phyloP scores from a whole-genome alignment of 2,113 vertebrate genomes.

The Cricetomys ansorgei region DNA sequence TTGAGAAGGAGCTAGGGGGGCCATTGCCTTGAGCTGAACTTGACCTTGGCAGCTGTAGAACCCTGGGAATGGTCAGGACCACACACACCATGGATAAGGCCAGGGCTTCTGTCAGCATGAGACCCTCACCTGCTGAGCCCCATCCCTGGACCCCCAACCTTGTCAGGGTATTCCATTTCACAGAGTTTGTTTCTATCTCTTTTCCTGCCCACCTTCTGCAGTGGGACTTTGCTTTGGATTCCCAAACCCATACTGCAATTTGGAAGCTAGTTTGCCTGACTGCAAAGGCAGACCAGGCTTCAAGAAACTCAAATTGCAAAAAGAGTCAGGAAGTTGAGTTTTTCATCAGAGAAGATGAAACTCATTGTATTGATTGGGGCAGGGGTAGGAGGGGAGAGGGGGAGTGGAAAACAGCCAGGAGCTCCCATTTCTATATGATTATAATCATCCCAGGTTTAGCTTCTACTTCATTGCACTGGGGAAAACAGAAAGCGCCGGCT shows the following conservation, averaged over 20 bases:
- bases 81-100: neutral
- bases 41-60: neutral
- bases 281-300: neutral
- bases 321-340: slow-evolving; percentile 54
- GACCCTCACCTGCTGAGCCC: neutral
- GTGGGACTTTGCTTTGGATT: neutral
- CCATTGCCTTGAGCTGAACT: neutral
- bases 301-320: slow-evolving; percentile 25
- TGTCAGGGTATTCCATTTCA: neutral
- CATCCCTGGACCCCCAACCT: neutral
- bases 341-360: slow-evolving; percentile 69
- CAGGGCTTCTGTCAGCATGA: neutral
- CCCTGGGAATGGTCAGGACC: neutral
- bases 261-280: neutral
- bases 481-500: slow-evolving; percentile 23
- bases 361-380: slow-evolving; percentile 69
- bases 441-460: slow-evolving; percentile 54
- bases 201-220: neutral
- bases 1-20: neutral
- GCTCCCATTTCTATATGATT: slow-evolving; percentile 63
- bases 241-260: neutral
- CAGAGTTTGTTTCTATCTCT: neutral
- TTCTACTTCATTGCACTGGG: slow-evolving; percentile 59
- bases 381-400: neutral
- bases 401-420: slow-evolving; percentile 59